Base-by-base conservation (phyloP, 2,797 vertebrate species). In the Chaetophractus vellerosus region DNA sequence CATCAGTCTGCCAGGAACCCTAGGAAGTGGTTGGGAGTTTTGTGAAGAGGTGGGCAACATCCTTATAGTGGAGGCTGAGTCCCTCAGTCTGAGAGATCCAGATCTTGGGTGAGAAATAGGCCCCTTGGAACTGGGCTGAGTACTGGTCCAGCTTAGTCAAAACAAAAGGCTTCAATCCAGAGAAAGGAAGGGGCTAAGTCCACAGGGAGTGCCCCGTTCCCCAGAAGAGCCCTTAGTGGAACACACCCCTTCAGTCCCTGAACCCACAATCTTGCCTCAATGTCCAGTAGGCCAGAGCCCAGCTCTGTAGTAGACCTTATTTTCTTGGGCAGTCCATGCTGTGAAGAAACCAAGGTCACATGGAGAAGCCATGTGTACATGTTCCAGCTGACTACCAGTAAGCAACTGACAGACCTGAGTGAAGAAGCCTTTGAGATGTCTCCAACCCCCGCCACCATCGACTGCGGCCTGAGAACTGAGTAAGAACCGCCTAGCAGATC, bases 261-360 rank as follows among this genome's bases (percentile, higher is more conserved):
- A 75, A 75, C 68, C 82, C 19, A 24, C 36, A 26, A 4, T 55
- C 24, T 88, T 48, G 45, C 23, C 63, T 88, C 55, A 7, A 45
- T 89, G 50, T 18, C 28, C 24, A 75, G 64, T 66, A 88, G 11
- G 38, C 50, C n/a, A 88, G 21, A 79, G 59, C 61, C 59, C 28
- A 72, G 38, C 33, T 79, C 31, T 72, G 10, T 66, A 28, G 71
- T 48, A 45, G 2, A 76, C 11, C 12, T 55, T 71, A 36, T n/a
- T 21, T 28, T 71, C 24, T 14, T 16, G 19, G 36, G 45, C 18
- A 48, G 63, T 18, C 74, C 33, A 52, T 74, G 74, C 38, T 95
- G n/a, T 79, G 63, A 92, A 92, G 94, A 76, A 79, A 64, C 45
- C 76, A 36, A 78, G 79, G 90, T 33, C 55, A 18, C 31, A n/a